Evolutionary conservation across 2,797 vertebrate species (phyloP), one percentile per base, ranked within the genome.

Genomic region (Hafferia zeledoni): DNA sequence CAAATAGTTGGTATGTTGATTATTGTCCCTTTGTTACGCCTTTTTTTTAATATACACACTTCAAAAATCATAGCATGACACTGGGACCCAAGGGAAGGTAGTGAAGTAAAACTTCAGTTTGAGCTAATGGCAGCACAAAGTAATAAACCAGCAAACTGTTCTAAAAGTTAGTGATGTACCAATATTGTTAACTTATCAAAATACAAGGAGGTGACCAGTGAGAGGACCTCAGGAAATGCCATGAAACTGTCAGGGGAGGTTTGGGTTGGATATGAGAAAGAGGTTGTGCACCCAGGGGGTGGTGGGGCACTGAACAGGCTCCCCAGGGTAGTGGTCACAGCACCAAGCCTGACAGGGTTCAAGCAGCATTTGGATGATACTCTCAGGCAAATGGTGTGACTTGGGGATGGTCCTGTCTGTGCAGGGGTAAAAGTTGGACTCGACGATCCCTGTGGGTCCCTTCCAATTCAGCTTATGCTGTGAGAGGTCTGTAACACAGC

Each of bases 101-200:
- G n/a, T 53, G 33, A 87, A 89, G 30, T 61, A n/a, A 31, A 31
- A 63, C 13, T 33, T 47, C 0, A 5, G 5, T 27, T 76, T 35
- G 78, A 85, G n/a, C 16, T 33, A 63, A 27, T 3, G 15, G 18
- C 8, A 85, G 24, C 37, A 33, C 13, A 55, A 53, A 83, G 14
- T 13, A 50, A 55, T 25, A 68, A 53, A 52, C 2, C 5, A 55
- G 11, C 24, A 50, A 60, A 17, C 8, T 28, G 2, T 31, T 61
- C 5, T 49, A 2, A 44, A 67, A 67, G 24, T 43, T 14, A 31
- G 6, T 53, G 41, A 56, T 23, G 10, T 49, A 25, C 17, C 19
- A 24, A 0, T 25, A 16, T 16, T 37, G 6, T 0, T 39, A 85
- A 53, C 53, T 24, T 9, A 2, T 35, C 0, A 2, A 70, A 57